Percentiles rank a stretch among this genome's conserved stretches.
phyloP scores from a whole-genome alignment of 2,797 vertebrate genomes.

The Nasua narica region DNA sequence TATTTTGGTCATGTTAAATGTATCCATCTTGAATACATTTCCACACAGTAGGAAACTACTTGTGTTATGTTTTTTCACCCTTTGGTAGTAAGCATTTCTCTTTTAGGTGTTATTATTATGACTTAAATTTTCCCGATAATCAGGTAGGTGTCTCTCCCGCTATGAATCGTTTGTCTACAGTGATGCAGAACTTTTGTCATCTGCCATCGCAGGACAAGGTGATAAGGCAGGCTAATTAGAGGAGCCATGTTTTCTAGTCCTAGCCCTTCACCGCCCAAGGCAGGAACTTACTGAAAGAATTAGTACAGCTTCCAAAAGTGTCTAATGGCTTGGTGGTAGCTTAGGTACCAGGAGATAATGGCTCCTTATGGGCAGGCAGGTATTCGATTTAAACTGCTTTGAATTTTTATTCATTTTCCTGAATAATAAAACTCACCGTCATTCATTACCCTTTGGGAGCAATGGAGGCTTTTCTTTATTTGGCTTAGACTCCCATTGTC shows the following conservation, averaged over 20 bases:
- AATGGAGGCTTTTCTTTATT: conserved; percentile 28
- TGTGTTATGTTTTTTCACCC: not conserved
- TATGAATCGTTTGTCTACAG: not conserved
- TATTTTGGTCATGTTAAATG: not conserved
- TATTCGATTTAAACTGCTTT: conserved; percentile 26
- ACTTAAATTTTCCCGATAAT: not conserved
- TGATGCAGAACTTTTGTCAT: not conserved
- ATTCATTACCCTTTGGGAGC: conserved; percentile 13
- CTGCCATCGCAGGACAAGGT: not conserved
- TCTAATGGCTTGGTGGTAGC: not conserved
- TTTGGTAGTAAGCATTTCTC: not conserved
- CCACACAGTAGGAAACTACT: not conserved
- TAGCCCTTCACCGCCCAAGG: not conserved
- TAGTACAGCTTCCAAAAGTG: not conserved
- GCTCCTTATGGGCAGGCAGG: not conserved
- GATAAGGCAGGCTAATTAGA: not conserved
- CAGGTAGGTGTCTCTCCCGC: not conserved
- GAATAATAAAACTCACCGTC: conserved; percentile 18
- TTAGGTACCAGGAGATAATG: not conserved
- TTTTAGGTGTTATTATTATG: not conserved
- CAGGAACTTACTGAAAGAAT: not conserved
- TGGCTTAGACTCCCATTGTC: not conserved
- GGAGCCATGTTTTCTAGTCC: not conserved
- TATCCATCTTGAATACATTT: not conserved
- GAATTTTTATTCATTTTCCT: conserved; percentile 38